Percentiles rank a stretch among this genome's conserved stretches.
Evolutionary conservation across 2,888 invertebrate genomes (phyloP).

Genomic region (Pediacus dermestoides): DNA sequence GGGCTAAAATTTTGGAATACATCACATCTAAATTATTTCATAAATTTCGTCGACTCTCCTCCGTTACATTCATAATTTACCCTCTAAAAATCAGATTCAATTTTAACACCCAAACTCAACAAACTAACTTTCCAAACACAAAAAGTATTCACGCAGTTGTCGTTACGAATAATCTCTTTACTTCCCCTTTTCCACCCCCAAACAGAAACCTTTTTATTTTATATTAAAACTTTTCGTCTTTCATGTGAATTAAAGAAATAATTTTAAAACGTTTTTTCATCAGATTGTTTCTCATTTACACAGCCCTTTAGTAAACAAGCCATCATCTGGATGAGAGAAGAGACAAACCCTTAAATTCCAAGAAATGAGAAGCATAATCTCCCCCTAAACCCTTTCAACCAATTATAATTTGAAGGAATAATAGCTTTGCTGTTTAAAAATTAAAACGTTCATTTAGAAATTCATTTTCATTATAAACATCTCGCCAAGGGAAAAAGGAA

Average conservation of each 20-base stretch:
- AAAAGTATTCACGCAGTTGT: too few species aligned
- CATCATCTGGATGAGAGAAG: conserved; percentile 22
- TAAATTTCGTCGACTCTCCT: too few species aligned
- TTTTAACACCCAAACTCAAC: too few species aligned
- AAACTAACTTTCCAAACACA: too few species aligned
- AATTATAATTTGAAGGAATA: conserved; percentile 33
- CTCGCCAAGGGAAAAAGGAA: too few species aligned
- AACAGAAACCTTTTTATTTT: too few species aligned
- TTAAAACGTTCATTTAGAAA: conserved; percentile 27
- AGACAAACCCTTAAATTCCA: conserved; percentile 19
- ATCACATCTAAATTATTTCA: too few species aligned
- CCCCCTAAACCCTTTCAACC: conserved; percentile 27
- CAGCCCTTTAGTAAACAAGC: conserved; percentile 27
- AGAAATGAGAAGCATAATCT: conserved; percentile 26
- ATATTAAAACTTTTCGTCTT: conserved; percentile 6
- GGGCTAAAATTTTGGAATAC: too few species aligned
- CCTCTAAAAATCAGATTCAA: too few species aligned
- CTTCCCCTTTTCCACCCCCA: too few species aligned
- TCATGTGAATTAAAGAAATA: conserved; percentile 22
- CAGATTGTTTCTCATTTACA: conserved; percentile 22
- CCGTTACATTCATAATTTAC: too few species aligned
- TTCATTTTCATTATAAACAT: conserved; percentile 20
- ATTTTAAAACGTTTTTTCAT: conserved; percentile 22
- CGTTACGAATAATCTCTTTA: too few species aligned
- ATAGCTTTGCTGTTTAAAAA: conserved; percentile 27